A percentile compares a stretch with the other conserved stretches of the same genome.
These are phyloP conservation scores for Caracal caracal DNA, from an alignment of 2,113 vertebrate species.

Conservation along the genomic window DNA sequence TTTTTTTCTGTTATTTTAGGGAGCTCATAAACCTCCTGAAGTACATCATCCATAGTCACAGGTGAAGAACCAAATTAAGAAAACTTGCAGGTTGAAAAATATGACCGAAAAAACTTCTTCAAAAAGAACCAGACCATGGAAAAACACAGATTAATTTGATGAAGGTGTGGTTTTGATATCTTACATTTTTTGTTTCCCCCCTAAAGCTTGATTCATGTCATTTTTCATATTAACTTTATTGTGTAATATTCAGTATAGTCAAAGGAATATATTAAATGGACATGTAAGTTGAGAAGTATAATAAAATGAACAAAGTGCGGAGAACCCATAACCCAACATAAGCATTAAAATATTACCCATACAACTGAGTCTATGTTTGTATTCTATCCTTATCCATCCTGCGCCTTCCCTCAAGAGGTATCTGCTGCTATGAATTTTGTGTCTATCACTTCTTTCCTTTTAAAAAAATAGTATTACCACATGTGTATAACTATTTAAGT, in stretches of 20 bases:
- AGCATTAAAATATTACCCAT: not conserved
- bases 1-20: not conserved
- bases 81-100: not conserved
- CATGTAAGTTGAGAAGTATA: not conserved
- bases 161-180: not conserved
- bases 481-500: not conserved
- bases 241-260: not conserved
- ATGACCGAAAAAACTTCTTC: not conserved
- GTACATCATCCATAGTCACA: not conserved
- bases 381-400: not conserved
- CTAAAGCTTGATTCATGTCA: not conserved
- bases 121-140: not conserved
- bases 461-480: not conserved
- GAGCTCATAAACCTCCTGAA: not conserved
- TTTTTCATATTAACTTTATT: constrained; percentile 18
- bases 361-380: not conserved
- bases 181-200: not conserved
- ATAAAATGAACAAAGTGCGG: not conserved
- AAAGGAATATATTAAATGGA: not conserved
- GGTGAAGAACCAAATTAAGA: not conserved
- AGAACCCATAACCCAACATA: not conserved
- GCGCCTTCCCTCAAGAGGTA: not conserved
- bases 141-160: not conserved
- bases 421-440: not conserved
- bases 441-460: not conserved